Conservation (phyloP, 2,797 vertebrate species). For the Enteromius anoplus region DNA sequence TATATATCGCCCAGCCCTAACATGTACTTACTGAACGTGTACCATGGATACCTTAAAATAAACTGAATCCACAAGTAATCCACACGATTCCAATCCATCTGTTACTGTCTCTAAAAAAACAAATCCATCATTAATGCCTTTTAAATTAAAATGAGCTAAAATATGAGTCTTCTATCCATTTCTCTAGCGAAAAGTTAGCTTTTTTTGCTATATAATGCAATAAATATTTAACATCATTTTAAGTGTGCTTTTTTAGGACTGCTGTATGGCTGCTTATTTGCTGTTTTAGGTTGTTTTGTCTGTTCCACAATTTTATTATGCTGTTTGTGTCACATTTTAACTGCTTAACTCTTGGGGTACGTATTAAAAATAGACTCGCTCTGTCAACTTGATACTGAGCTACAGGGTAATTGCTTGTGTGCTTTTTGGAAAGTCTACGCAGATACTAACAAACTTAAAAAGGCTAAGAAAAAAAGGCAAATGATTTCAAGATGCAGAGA, state of each 20-base stretch:
- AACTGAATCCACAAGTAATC: not conserved
- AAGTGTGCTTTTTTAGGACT: not conserved
- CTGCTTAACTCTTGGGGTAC: not conserved
- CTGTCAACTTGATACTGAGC: not conserved
- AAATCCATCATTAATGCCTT: not conserved
- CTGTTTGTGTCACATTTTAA: not conserved
- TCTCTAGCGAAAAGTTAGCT: not conserved
- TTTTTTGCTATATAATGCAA: not conserved
- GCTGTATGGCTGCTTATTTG: not conserved
- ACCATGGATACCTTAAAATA: not conserved
- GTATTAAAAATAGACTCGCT: not conserved
- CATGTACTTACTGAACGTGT: not conserved
- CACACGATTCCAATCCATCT: not conserved
- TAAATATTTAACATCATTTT: not conserved
- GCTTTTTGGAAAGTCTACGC: slow-evolving; percentile 34
- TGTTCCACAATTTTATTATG: not conserved
- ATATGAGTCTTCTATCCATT: not conserved
- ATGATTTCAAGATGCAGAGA: slow-evolving; percentile 17
- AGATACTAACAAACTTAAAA: slow-evolving; percentile 50
- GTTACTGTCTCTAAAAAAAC: not conserved
- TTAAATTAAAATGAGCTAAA: not conserved
- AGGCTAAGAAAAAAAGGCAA: slow-evolving; percentile 31
- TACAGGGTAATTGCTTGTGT: slow-evolving; percentile 48
- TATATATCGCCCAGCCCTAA: no score
- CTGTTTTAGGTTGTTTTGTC: not conserved